Base-by-base conservation (phyloP, 2,113 vertebrate genomes). In the Athene cunicularia region DNA sequence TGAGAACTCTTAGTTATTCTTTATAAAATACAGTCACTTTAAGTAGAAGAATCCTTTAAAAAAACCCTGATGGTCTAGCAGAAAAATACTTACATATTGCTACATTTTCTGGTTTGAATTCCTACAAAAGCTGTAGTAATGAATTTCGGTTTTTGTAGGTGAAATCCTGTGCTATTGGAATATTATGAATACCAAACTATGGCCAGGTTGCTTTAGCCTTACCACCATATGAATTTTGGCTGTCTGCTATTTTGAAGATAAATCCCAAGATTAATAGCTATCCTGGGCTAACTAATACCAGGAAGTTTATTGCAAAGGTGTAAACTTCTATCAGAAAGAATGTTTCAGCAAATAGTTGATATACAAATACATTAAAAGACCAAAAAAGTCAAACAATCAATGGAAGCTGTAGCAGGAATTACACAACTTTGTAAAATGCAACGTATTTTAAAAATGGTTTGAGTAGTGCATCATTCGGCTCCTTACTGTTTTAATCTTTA, bases 401-500 rank as follows among this genome's bases (percentile, higher is more conserved):
- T 91, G n/a, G 88, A 68, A 95, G 43, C 12, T 79, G 63, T 75
- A 80, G 90, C 64, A 86, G 73, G 58, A 68, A 80, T 82, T 80
- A 28, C 39, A 58, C 14, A 39, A 20, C 22, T 62, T 55, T 86
- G 73, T 88, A 86, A 66, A 76, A 56, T 6, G 49, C 74, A 92
- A 43, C 41, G 7, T 43, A 21, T 81, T 95, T 94, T 97, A 59
- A 11, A 71, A 93, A 85, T 67, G 16, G 50, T 20, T 81, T 8
- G 27, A 80, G 77, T 55, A 60, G 80, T 70, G 41, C 64, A 94
- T 94, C 58, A 33, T 95, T 97, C 28, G 17, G 59, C 83, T 92
- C 86, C 72, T 77, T 68, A 64, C 52, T 94, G 17, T 72, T 98
- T 86, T 27, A 86, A 59, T 97, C 93, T 91, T 95, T 93, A 60